Conservation (phyloP, 2,797 vertebrate genomes). For the Odontamblyopus lacepedii region DNA sequence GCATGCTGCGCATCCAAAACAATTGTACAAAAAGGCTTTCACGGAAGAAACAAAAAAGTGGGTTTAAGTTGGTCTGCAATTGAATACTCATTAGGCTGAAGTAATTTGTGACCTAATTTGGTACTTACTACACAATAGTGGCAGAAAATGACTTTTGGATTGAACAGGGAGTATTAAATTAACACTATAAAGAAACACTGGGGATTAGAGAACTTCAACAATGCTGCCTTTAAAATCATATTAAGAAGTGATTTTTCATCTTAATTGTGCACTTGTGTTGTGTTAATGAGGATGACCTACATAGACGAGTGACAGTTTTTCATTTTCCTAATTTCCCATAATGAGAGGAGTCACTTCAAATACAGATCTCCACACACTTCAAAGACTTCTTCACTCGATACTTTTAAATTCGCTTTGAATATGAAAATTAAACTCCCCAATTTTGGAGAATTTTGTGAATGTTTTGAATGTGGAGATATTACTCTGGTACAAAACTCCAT, state of each 20-base stretch:
- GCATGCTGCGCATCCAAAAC: constrained; percentile 12
- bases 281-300: constrained; percentile 67
- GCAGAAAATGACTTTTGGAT: constrained; percentile 71
- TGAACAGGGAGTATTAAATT: constrained; percentile 69
- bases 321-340: constrained; percentile 40
- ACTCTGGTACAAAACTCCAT: too few relatives aligned
- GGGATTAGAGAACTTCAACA: constrained; percentile 69
- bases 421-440: background rate
- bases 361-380: background rate
- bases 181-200: constrained; percentile 68
- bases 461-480: background rate
- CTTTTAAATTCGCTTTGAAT: background rate
- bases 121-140: constrained; percentile 70
- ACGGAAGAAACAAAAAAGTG: constrained; percentile 42
- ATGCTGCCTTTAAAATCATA: constrained; percentile 71
- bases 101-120: constrained; percentile 71
- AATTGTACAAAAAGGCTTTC: constrained; percentile 34
- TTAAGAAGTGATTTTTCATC: constrained; percentile 59
- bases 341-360: constrained; percentile 27
- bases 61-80: constrained; percentile 52
- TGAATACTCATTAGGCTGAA: constrained; percentile 68
- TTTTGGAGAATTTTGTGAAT: constrained; percentile 20
- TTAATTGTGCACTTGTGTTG: constrained; percentile 64
- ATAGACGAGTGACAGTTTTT: constrained; percentile 29
- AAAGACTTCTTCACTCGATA: background rate